Evolutionary conservation across 2,113 vertebrate genomes (phyloP).

Genomic region (Centropus bengalensis): DNA sequence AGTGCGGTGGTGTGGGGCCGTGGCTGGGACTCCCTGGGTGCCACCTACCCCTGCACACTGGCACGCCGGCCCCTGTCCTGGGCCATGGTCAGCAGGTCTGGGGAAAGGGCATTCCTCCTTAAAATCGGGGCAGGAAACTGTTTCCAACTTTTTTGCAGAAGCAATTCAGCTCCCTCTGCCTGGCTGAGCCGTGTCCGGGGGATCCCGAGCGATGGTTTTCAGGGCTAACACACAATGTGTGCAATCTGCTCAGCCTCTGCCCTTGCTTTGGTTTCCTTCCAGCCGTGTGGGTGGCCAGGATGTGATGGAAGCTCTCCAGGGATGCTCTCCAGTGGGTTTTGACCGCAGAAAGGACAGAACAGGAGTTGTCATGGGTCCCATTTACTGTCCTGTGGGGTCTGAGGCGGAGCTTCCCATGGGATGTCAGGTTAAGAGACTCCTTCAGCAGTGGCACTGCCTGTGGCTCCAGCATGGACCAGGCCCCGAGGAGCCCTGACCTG

Average conservation of each 20-base stretch:
- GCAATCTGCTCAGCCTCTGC: neutral
- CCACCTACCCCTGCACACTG: rapidly evolving
- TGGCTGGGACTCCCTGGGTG: rapidly evolving
- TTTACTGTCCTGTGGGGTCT: neutral
- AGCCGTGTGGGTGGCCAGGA: conserved; percentile 10
- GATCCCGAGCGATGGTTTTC: neutral
- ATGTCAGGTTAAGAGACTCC: rapidly evolving
- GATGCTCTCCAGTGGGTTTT: neutral
- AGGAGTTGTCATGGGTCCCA: neutral
- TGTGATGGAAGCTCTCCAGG: neutral
- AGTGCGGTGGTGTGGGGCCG: rapidly evolving
- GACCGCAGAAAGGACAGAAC: neutral
- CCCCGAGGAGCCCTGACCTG: neutral
- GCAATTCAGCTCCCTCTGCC: rapidly evolving
- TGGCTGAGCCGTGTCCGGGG: neutral
- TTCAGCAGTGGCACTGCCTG: neutral
- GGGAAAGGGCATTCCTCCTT: neutral
- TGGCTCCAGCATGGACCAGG: rapidly evolving
- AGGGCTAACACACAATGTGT: neutral
- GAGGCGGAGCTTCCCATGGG: neutral
- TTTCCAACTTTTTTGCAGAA: neutral
- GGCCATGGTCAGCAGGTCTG: neutral
- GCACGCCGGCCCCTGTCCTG: neutral
- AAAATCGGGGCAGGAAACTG: neutral
- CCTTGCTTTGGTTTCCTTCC: neutral